Evolutionary conservation across 2,888 invertebrate species (phyloP).

Genomic region (Acanthococcus lagerstroemiae): DNA sequence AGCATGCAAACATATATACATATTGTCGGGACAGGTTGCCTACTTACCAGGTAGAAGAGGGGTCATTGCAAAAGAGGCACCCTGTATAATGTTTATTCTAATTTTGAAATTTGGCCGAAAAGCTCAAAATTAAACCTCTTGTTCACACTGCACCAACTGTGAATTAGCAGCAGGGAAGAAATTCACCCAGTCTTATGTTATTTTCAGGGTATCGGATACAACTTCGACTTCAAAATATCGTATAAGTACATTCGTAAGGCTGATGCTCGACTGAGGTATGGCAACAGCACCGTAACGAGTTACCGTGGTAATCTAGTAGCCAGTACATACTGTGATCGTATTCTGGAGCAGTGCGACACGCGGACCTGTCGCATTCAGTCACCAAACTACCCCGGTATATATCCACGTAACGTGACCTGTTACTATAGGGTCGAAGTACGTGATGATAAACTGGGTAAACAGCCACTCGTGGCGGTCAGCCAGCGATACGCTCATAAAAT

Average conservation of each 20-base stretch:
- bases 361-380: constrained; percentile 65
- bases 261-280: constrained; percentile 66
- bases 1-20: no score
- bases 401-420: constrained; percentile 76
- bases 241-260: constrained; percentile 70
- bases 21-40: no score
- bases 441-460: constrained; percentile 55
- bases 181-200: no score
- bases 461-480: constrained; percentile 62
- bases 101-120: no score
- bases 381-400: constrained; percentile 83
- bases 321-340: constrained; percentile 69
- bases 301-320: constrained; percentile 66
- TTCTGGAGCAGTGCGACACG: constrained; percentile 66
- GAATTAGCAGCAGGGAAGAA: no score
- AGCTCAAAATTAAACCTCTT: no score
- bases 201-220: constrained; percentile 66
- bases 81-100: no score
- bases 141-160: no score
- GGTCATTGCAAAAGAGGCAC: no score
- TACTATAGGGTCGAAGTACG: constrained; percentile 57
- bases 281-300: constrained; percentile 59
- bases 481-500: constrained; percentile 69
- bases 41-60: no score
- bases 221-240: constrained; percentile 72